phyloP scores from a whole-genome alignment of 2,888 invertebrate genomes.

The Eubasilissa splendida region DNA sequence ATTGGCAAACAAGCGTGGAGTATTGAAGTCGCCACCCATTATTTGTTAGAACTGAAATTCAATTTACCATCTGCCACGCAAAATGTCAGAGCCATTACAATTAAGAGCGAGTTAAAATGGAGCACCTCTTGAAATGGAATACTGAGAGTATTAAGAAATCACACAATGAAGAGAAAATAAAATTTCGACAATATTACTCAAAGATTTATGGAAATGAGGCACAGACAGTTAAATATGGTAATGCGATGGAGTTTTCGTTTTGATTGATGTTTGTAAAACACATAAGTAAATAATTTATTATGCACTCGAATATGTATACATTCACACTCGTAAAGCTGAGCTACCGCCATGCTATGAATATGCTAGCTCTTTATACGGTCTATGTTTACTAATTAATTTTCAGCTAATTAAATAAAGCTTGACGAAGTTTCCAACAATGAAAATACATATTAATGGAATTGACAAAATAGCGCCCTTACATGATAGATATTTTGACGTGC shows the following conservation, averaged over 20 bases:
- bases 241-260: background rate
- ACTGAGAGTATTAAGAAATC: background rate
- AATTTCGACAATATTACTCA: slow-evolving; percentile 19
- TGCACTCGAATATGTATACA: no score
- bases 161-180: background rate
- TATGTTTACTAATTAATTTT: no score
- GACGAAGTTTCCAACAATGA: no score
- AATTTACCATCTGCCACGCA: slow-evolving; percentile 9
- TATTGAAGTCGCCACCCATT: background rate
- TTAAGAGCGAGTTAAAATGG: slow-evolving; percentile 11
- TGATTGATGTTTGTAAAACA: no score
- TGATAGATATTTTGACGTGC: no score
- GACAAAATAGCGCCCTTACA: no score
- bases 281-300: no score
- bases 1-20: background rate
- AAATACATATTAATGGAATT: no score
- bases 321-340: no score
- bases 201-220: slow-evolving; percentile 18
- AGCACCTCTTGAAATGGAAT: background rate
- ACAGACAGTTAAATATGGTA: slow-evolving; percentile 25
- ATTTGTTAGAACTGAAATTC: slow-evolving; percentile 1
- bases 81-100: slow-evolving; percentile 8
- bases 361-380: no score
- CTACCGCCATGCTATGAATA: no score
- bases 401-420: no score